Percentiles rank a stretch among this genome's conserved stretches.
Conservation (phyloP, 2,113 vertebrate genomes). For the Cheirogaleus medius region DNA sequence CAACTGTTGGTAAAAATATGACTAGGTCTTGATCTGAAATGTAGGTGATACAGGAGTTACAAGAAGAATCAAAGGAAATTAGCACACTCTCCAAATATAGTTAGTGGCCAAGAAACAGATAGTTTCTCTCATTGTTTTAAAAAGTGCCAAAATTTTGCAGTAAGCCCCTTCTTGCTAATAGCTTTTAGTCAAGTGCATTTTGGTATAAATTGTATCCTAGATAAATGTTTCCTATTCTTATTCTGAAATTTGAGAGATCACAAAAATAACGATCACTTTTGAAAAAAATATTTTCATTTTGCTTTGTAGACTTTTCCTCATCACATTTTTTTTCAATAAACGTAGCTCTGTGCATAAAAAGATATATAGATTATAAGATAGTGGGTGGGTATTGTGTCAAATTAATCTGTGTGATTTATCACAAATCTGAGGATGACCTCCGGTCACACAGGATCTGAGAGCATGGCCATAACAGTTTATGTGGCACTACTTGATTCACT, state of each 20-base stretch:
- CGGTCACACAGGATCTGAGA: neutral
- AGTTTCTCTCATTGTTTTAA: neutral
- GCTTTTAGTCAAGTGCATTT: neutral
- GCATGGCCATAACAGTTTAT: neutral
- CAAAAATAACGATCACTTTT: neutral
- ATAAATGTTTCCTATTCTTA: neutral
- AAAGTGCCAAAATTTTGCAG: neutral
- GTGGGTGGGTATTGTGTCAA: neutral
- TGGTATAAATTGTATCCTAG: neutral
- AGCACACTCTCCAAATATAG: neutral
- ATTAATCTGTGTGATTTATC: slow-evolving; percentile 34
- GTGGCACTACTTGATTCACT: neutral
- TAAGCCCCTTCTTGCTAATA: neutral
- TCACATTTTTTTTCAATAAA: neutral
- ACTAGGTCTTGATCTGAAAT: neutral
- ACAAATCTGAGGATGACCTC: neutral
- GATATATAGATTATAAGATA: neutral
- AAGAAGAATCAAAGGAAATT: neutral
- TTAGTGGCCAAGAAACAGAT: neutral
- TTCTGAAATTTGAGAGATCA: neutral
- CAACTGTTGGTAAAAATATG: neutral
- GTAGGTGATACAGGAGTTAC: neutral
- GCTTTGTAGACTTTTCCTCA: neutral
- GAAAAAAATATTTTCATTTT: neutral
- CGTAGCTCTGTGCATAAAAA: neutral